These are phyloP conservation scores for Hyles lineata DNA, from an alignment of 2,888 invertebrate genomes.

Conservation along the genomic window DNA sequence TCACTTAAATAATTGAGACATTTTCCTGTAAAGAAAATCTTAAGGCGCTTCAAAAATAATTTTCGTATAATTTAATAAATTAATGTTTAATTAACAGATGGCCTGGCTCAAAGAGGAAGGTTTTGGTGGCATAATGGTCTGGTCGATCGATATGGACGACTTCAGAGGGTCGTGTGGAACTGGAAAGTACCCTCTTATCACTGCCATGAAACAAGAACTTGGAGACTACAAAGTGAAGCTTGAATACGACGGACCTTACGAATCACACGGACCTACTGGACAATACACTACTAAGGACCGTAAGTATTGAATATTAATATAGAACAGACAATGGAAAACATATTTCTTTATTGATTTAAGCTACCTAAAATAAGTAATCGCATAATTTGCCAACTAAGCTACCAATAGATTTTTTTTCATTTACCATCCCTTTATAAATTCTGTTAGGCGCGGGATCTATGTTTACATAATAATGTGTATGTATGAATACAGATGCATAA, in stretches of 20 bases:
- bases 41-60: not conserved
- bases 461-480: too few relatives aligned
- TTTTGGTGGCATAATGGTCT: slow-evolving; percentile 98
- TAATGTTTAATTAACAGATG: slow-evolving; percentile 85
- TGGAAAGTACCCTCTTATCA: slow-evolving; percentile 95
- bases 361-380: too few relatives aligned
- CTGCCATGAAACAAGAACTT: slow-evolving; percentile 93
- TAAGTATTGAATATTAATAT: slow-evolving; percentile 79
- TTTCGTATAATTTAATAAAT: slow-evolving; percentile 8
- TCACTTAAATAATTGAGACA: not conserved
- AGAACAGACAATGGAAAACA: not conserved
- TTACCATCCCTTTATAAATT: too few relatives aligned
- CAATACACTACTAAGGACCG: slow-evolving; percentile 95
- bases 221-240: slow-evolving; percentile 92
- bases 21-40: not conserved
- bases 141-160: slow-evolving; percentile 98
- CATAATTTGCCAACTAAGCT: too few relatives aligned
- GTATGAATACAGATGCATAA: too few relatives aligned
- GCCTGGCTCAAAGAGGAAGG: slow-evolving; percentile 97
- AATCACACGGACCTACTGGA: slow-evolving; percentile 88
- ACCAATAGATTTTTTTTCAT: too few relatives aligned
- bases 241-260: slow-evolving; percentile 95
- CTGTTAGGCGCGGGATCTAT: too few relatives aligned
- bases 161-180: slow-evolving; percentile 95
- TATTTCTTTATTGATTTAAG: not conserved